A percentile compares a stretch with the other conserved stretches of the same genome.
Evolutionary conservation across 2,113 vertebrate genomes (phyloP).

Genomic region (Mormyrus iriodes): DNA sequence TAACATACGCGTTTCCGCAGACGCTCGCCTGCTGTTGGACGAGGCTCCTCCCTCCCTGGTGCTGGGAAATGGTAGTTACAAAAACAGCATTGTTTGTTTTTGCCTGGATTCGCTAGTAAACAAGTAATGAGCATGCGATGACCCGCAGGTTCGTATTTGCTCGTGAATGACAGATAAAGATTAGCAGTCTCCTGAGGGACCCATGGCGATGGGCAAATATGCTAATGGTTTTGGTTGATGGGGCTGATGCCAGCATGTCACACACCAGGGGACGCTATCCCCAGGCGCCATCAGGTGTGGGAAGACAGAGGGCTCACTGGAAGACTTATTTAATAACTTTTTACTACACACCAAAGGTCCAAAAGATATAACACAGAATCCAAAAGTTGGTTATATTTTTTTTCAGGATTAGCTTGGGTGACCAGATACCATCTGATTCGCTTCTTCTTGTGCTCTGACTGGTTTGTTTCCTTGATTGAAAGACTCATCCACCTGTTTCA

Average conservation of each 20-base stretch:
- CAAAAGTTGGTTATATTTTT: neutral
- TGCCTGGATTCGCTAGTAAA: no score
- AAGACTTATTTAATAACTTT: neutral
- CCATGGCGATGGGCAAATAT: neutral
- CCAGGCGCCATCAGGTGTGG: neutral
- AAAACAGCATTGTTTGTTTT: neutral
- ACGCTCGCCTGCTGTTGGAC: neutral
- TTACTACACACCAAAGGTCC: neutral
- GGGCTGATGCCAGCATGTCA: neutral
- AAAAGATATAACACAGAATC: neutral
- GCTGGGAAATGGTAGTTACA: neutral
- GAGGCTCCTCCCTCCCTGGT: neutral
- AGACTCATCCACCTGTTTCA: neutral
- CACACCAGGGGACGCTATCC: neutral
- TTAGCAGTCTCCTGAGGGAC: neutral
- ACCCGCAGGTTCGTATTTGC: neutral
- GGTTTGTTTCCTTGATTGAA: neutral
- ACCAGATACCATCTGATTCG: neutral
- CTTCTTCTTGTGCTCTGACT: neutral
- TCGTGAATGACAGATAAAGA: slow-evolving; percentile 7
- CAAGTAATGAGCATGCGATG: neutral
- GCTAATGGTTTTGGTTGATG: neutral
- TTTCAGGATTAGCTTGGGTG: neutral
- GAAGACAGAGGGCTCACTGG: neutral
- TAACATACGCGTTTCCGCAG: neutral